Conservation (phyloP, 2,797 vertebrate genomes). For the Tinamus major region DNA sequence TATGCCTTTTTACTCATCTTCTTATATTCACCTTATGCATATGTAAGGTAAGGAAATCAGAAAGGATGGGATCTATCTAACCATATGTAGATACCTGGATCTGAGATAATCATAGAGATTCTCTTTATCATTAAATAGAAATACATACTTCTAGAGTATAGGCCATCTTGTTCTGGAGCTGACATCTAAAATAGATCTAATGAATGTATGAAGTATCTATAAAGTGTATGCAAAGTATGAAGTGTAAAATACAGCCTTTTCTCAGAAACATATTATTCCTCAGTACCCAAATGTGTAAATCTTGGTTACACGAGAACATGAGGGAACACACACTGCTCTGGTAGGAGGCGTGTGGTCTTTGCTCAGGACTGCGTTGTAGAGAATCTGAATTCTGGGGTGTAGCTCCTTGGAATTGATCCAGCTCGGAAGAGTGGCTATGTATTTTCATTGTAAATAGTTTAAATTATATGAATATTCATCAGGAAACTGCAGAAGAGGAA, state of each 20-base stretch:
- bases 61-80: not conserved
- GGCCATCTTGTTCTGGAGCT: not conserved
- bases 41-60: not conserved
- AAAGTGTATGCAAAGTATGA: no score
- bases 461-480: not conserved
- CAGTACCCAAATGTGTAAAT: no score
- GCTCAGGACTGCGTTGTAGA: not conserved
- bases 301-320: not conserved
- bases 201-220: no score
- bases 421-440: no score
- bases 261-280: not conserved
- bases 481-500: not conserved
- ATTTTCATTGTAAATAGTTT: not conserved
- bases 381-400: not conserved
- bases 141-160: not conserved
- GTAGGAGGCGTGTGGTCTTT: not conserved
- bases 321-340: not conserved
- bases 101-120: not conserved
- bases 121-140: not conserved
- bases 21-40: not conserved
- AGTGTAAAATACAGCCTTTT: not conserved
- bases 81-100: not conserved
- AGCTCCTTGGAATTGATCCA: not conserved
- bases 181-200: not conserved
- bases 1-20: accelerated